Base-by-base conservation (phyloP, 2,113 vertebrate genomes). In the Macquaria ambigua region DNA sequence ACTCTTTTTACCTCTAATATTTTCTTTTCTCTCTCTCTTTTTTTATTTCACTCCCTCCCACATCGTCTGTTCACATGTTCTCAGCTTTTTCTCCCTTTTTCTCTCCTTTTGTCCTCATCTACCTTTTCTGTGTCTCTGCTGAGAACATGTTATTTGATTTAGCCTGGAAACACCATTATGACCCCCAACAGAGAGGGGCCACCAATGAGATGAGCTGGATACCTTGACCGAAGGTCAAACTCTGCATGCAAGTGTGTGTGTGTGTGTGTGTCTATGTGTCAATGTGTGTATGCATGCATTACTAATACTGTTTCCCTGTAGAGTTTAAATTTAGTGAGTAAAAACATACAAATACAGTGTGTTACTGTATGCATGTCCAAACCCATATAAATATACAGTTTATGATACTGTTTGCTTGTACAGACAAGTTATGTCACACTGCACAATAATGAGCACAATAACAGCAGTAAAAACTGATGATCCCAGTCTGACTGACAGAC, bases 101-200 rank as follows among this genome's bases (percentile, higher is more conserved):
- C 14, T 25, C 8, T 59, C 25, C 9, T 8, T 71, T 70, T 56
- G 20, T 69, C 55, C 14, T 43, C 16, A 62, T 70, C 12, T 34
- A n/a, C 15, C 5, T 71, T 67, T 67, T 73, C 28, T 48, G 50
- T 18, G 31, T 81, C 62, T 79, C 52, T 79, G 75, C 34, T 78
- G 50, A 58, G 79, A 79, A 82, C 53, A 79, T 82, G 79, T 85
- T 87, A 78, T 90, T 90, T 75, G 83, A 83, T 91, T 92, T 84
- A 90, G 21, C 71, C 83, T 91, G 87, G 85, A 88, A 92, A 88
- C 70, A 68, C 67, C 74, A 89, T 92, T 76, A 91, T 41, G 34
- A 25, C 74, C 77, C 63, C 73, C 72, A 83, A 73, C 69, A 67
- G 80, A 62, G 81, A 69, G 52, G 46, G 34, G 67, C 58, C 66